Evolutionary conservation across 2,113 vertebrate species (phyloP).

Genomic region (Bagarius yarrelli): DNA sequence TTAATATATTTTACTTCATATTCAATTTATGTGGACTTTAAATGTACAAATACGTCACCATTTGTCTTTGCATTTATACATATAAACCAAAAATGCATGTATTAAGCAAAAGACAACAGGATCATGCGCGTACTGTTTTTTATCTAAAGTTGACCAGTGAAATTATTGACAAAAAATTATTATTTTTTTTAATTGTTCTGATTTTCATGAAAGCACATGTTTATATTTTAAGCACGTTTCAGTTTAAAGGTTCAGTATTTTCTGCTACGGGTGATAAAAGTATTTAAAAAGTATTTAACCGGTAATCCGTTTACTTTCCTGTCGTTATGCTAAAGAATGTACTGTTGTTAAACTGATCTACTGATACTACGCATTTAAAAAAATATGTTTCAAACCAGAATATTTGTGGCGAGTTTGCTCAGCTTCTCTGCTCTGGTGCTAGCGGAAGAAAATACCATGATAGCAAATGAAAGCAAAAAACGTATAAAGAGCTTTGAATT

Average conservation of each 20-base stretch:
- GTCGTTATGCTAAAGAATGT: slow-evolving; percentile 9
- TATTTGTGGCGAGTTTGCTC: background rate
- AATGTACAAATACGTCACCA: no score
- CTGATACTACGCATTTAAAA: background rate
- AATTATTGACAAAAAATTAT: background rate
- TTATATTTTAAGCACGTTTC: background rate
- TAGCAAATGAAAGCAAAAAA: background rate
- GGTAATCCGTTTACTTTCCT: background rate
- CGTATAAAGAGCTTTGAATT: background rate
- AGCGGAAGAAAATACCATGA: background rate
- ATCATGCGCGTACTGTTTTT: background rate
- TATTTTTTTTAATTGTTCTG: background rate
- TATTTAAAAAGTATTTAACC: background rate
- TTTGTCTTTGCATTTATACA: background rate
- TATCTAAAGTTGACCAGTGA: background rate
- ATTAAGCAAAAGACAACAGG: background rate
- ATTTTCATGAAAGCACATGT: background rate
- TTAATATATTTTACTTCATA: background rate
- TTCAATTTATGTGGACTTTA: background rate
- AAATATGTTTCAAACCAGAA: background rate
- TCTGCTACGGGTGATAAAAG: slow-evolving; percentile 3
- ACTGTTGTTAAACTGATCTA: background rate
- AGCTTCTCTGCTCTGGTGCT: background rate
- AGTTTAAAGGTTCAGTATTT: background rate
- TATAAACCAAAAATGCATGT: background rate